Conservation (phyloP, 2,888 invertebrate species). For the Orthonevra nobilis region DNA sequence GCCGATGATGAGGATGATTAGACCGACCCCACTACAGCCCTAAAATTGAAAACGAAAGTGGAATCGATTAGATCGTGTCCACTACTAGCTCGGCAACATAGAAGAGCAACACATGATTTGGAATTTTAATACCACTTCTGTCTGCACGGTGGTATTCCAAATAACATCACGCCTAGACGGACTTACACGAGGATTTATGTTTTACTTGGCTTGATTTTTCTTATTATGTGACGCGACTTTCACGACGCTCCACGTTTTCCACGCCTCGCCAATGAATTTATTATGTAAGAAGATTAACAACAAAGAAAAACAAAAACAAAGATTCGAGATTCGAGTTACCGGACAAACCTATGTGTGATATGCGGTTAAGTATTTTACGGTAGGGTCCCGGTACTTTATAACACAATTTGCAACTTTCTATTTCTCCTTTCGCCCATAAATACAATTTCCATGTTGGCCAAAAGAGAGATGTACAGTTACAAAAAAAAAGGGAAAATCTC, state of each 20-base stretch:
- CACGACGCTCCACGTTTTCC: too few species aligned
- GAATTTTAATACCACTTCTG: constrained; percentile 5
- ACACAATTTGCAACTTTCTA: constrained; percentile 48
- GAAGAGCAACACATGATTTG: constrained; percentile 2
- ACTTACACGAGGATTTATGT: constrained; percentile 28
- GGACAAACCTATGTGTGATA: constrained; percentile 16
- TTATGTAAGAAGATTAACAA: constrained; percentile 32
- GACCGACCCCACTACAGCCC: neutral
- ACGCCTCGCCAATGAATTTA: too few species aligned
- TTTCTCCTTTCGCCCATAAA: constrained; percentile 26
- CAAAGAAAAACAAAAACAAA: neutral
- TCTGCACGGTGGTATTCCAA: constrained; percentile 21
- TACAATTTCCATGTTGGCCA: constrained; percentile 8
- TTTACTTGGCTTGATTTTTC: constrained; percentile 8
- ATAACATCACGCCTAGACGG: constrained; percentile 23
- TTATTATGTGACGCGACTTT: constrained; percentile 47
- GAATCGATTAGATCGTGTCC: constrained; percentile 27
- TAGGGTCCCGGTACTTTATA: constrained; percentile 32
- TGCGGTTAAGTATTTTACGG: constrained; percentile 32
- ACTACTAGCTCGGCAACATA: constrained; percentile 5
- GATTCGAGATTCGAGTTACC: constrained; percentile 11
- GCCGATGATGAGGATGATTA: constrained; percentile 21
- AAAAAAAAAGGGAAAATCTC: constrained; percentile 1
- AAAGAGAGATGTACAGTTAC: neutral
- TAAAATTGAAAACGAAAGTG: constrained; percentile 45